Percentiles rank a stretch among this genome's conserved stretches.
phyloP scores from a whole-genome alignment of 2,113 vertebrate species.

The Hypomesus transpacificus region DNA sequence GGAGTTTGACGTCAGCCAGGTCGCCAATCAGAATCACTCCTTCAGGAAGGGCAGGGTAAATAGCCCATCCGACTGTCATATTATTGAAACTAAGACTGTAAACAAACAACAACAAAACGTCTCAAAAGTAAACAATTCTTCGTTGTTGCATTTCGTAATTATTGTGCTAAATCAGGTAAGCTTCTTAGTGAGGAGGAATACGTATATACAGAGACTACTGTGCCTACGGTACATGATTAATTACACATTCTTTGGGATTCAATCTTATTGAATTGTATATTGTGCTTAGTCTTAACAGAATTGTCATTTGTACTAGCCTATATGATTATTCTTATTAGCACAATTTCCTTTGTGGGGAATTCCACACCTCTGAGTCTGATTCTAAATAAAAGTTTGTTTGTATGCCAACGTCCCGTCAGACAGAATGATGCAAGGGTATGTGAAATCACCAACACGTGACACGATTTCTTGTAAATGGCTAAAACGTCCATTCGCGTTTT shows the following conservation, averaged over 20 bases:
- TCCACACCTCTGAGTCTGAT: neutral
- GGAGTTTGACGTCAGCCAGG: neutral
- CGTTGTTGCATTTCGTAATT: neutral
- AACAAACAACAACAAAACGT: too few relatives aligned
- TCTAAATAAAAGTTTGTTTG: neutral
- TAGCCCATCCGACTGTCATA: neutral
- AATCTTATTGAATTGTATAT: too few relatives aligned
- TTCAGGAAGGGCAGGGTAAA: constrained; percentile 9
- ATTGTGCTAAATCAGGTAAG: neutral
- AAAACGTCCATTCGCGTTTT: too few relatives aligned
- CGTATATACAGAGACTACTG: too few relatives aligned
- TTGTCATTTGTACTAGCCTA: too few relatives aligned
- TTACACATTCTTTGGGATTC: too few relatives aligned
- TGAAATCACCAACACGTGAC: constrained; percentile 3
- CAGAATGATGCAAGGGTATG: neutral
- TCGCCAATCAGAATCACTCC: neutral
- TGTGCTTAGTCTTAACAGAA: too few relatives aligned
- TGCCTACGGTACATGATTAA: too few relatives aligned
- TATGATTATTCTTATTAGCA: too few relatives aligned
- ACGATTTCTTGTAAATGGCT: too few relatives aligned
- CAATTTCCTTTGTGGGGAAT: neutral
- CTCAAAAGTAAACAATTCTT: too few relatives aligned
- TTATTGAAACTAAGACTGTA: neutral
- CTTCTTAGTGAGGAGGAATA: too few relatives aligned
- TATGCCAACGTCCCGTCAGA: neutral